phyloP scores from a whole-genome alignment of 2,888 invertebrate genomes.

The Oscheius sp. region DNA sequence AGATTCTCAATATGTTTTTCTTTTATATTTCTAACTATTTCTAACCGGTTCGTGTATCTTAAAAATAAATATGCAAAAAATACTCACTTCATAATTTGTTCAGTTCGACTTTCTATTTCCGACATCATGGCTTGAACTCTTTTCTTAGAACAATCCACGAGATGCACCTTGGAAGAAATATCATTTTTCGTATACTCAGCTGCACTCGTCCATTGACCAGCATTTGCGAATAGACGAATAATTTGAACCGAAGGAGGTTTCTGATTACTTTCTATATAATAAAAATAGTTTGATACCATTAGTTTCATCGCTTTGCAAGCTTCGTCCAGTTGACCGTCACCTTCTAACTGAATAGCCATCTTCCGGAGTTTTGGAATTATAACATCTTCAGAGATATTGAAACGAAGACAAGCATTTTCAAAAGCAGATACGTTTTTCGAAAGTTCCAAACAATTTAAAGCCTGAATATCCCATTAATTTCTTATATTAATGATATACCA shows the following conservation, averaged over 20 bases:
- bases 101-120: background rate
- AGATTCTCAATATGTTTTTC: conserved; percentile 44
- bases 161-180: background rate
- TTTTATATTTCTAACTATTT: conserved; percentile 50
- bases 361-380: background rate
- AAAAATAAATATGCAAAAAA: background rate
- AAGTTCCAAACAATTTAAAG: conserved; percentile 23
- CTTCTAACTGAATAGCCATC: conserved; percentile 18
- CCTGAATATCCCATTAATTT: background rate
- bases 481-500: too few relatives aligned
- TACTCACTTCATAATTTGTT: background rate
- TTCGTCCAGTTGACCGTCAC: background rate
- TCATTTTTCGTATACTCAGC: background rate
- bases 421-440: conserved; percentile 1
- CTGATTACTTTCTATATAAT: background rate
- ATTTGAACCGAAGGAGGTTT: background rate
- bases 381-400: background rate
- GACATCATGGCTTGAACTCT: background rate
- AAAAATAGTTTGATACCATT: background rate
- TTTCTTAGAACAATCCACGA: background rate
- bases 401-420: background rate
- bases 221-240: background rate
- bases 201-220: background rate
- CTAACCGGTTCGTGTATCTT: conserved; percentile 41
- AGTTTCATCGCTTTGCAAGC: background rate